A percentile compares a stretch with the other conserved stretches of the same genome.
phyloP scores from a whole-genome alignment of 2,888 invertebrate species.

The Caenorhabditis angaria region DNA sequence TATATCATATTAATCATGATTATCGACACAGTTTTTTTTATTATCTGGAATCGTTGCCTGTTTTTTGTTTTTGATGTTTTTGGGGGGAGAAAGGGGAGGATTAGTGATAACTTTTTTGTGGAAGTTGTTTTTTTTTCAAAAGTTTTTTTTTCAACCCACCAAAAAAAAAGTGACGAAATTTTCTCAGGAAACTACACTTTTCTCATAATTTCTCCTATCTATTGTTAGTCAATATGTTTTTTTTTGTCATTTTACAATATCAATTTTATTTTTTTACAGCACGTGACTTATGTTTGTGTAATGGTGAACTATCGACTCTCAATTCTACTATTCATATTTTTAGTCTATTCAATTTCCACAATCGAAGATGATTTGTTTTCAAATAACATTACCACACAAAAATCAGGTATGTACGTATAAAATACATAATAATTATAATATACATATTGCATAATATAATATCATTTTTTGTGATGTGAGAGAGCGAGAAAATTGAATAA shows the following conservation, averaged over 20 bases:
- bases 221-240: no score
- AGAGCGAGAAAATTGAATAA: no score
- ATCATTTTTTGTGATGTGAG: no score
- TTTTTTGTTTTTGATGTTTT: no score
- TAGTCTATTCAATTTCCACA: background rate
- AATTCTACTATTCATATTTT: background rate
- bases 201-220: background rate
- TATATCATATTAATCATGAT: conserved; percentile 2
- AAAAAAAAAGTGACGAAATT: no score
- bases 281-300: background rate
- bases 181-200: no score
- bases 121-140: background rate
- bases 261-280: background rate
- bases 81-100: no score
- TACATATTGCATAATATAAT: no score
- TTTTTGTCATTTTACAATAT: background rate
- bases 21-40: conserved; percentile 2
- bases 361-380: background rate
- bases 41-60: no score
- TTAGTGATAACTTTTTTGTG: no score
- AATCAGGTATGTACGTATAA: no score
- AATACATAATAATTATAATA: no score
- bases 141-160: background rate
- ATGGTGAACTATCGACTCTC: background rate
- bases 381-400: background rate